Evolutionary conservation across 2,113 vertebrate genomes (phyloP), one percentile per base, ranked within the genome.

Genomic region (Apodemus sylvaticus): DNA sequence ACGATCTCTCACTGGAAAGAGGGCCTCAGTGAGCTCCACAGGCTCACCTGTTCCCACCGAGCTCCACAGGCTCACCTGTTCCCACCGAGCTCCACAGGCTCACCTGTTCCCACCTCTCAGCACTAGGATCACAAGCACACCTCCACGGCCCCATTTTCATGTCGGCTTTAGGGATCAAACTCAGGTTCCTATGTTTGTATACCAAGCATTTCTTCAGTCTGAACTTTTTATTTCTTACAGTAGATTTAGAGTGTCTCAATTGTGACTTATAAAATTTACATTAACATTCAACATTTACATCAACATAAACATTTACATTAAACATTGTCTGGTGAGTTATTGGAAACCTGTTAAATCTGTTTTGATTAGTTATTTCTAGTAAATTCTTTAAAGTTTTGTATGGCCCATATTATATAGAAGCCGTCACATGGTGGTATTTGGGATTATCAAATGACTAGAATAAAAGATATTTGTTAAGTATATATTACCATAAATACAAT

Each of bases 291-390:
- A n/a, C n/a, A n/a, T n/a, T n/a, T n/a, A n/a, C n/a, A n/a, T n/a
- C n/a, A n/a, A n/a, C n/a, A n/a, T n/a, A 90, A 94, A 70, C 71
- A 7, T 94, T 81, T 22, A 55, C 22, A 39, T 51, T 64, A 70
- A 92, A 92, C 48, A 89, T 79, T 85, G 17, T 82, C 79, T 82
- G 8, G 17, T 96, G 62, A 81, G 20, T 31, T 77, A 93, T 17
- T 62, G 51, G 7, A 66, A 91, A 91, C n/a, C 8, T 68, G 8
- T 45, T 97, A 94, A 51, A 48, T 26, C 55, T 86, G 73, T 91
- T 78, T 93, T 48, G 29, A 60, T 73, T 87, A 91, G 6, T 51
- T 7, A 79, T 71, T 88, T 94, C 51, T 92, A 68, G 4, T 71
- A 20, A 55, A 17, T 31, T 60, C 45, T n/a, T 66, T 60, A 16